Evolutionary conservation across 2,888 invertebrate genomes (phyloP).

Genomic region (Carpatolechia fugitivella): DNA sequence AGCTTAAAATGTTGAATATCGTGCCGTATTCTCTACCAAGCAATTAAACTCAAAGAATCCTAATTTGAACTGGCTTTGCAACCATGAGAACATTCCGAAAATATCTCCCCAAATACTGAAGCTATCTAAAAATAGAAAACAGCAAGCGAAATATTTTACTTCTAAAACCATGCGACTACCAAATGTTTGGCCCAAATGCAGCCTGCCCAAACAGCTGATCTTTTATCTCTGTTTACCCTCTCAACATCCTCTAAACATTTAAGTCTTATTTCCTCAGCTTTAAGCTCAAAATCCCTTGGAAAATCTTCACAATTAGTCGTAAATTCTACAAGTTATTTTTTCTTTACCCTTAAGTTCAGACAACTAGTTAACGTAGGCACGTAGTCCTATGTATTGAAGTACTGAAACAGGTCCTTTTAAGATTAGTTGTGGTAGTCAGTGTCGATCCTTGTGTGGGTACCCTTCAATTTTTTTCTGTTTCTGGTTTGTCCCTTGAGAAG

Average conservation of each 20-base stretch:
- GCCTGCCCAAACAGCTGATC: constrained; percentile 49
- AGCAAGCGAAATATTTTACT: background rate
- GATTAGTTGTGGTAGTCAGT: background rate
- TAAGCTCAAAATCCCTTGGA: constrained; percentile 24
- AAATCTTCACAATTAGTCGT: constrained; percentile 38
- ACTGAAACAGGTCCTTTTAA: background rate
- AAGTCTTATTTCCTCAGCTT: constrained; percentile 3
- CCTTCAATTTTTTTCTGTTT: constrained; percentile 27
- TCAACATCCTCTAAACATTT: constrained; percentile 5
- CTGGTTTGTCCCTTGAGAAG: constrained; percentile 32
- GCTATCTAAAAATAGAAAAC: background rate
- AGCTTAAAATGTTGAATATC: too few relatives aligned
- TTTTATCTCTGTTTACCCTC: constrained; percentile 34
- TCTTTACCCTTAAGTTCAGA: constrained; percentile 26
- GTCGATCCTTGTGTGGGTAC: constrained; percentile 25
- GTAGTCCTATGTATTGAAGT: background rate
- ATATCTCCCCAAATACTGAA: background rate
- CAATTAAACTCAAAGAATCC: too few relatives aligned
- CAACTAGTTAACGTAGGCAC: background rate
- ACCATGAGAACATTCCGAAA: background rate
- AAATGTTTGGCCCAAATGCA: constrained; percentile 37
- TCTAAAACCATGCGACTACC: constrained; percentile 6
- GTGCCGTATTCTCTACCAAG: too few relatives aligned
- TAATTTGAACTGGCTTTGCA: too few relatives aligned
- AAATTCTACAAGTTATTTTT: constrained; percentile 43